Evolutionary conservation across 2,797 vertebrate species (phyloP), one percentile per base, ranked within the genome.

Genomic region (Poeciliopsis paucimaculata): DNA sequence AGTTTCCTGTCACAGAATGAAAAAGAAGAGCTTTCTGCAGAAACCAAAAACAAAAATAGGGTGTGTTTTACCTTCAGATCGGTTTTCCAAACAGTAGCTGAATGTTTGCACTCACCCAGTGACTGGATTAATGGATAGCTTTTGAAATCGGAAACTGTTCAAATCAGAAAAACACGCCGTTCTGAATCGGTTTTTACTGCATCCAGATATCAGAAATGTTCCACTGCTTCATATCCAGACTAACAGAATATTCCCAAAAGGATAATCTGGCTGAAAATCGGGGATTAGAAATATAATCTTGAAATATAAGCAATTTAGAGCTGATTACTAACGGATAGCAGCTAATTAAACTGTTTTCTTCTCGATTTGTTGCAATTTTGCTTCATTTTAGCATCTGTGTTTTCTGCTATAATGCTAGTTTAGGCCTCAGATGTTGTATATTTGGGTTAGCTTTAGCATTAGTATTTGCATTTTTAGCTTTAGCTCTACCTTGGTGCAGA

Each of bases 1-100:
- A 80, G 86, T 83, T 92, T 87, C 85, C 87, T 84, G 93, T 91
- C 88, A 89, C 0, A 60, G 62, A 86, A 84, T 31, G 43, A 73
- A 76, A 53, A 73, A 72, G 46, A 47, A 70, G 46, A 47, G 70
- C 60, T 80, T 77, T 80, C 41, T 31, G 26, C 15, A n/a, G n/a
- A 78, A 64, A 79, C 5, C 5, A 20, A 72, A 41, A 79, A 60
- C 26, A 49, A 51, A 47, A 0, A 5, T 45, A 79, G 39, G 60
- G 47, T 83, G 49, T 10, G 51, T 77, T 80, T 81, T 43, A 62
- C 28, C 75, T 70, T 53, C 15, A 43, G 43, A 75, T 77, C 53
- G 2, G 49, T 75, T 75, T 78, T 66, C 71, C 47, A 70, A 68
- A 68, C 34, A 39, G 43, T 23, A 36, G 7, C 1, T 11, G 31